These are phyloP conservation scores for Macroteleia sp. DNA, from an alignment of 2,888 invertebrate species.

Conservation along the genomic window DNA sequence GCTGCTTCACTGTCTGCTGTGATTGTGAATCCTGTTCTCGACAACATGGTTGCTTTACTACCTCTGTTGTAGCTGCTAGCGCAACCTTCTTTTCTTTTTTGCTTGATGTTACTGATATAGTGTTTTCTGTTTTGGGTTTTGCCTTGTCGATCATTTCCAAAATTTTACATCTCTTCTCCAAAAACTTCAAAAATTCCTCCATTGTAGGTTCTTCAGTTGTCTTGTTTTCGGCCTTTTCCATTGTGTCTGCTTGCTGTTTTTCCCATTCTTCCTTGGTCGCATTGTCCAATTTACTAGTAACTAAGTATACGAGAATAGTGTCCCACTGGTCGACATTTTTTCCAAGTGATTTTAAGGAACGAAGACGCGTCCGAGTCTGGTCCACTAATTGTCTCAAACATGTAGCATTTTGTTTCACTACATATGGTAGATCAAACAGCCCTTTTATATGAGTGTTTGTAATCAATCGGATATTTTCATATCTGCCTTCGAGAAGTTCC, in stretches of 20 bases:
- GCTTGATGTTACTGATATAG: not conserved
- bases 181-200: not conserved
- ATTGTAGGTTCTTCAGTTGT: not conserved
- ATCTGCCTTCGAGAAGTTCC: constrained; percentile 8
- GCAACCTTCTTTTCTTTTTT: not conserved
- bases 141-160: not conserved
- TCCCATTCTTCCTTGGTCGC: constrained; percentile 7
- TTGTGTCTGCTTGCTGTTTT: not conserved
- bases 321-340: not conserved
- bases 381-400: constrained; percentile 22
- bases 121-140: not conserved
- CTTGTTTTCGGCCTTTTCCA: not conserved
- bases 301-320: constrained; percentile 1
- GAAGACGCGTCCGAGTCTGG: not conserved
- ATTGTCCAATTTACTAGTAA: constrained; percentile 1
- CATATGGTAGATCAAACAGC: not conserved
- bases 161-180: constrained; percentile 7
- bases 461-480: constrained; percentile 16
- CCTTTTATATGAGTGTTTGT: constrained; percentile 15
- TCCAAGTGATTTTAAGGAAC: constrained; percentile 5
- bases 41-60: too few relatives aligned
- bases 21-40: too few relatives aligned
- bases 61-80: not conserved
- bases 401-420: not conserved
- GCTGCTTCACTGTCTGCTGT: too few relatives aligned